Base-by-base conservation (phyloP, 1,140 invertebrate species). In the Leptonema lineaticorne region DNA sequence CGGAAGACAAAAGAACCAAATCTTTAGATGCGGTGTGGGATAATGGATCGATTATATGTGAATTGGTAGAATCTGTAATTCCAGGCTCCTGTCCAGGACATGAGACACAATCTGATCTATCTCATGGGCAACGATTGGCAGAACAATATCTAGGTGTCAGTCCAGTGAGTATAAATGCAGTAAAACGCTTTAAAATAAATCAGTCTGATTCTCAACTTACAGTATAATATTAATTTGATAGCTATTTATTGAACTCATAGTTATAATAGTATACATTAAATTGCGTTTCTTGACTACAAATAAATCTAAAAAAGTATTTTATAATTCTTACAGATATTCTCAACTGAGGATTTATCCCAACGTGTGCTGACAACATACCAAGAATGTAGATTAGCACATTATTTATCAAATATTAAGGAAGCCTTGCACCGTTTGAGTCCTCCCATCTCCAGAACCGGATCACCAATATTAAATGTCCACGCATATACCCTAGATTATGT, bases 31-130 rank as follows among this genome's bases (percentile, higher is more conserved):
- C 79, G 8, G 77, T 85, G 16, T 86, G 85, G 85, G 75, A 76
- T 2, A 83, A 86, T 69, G 85, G 85, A 20, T 84, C 84, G 73
- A 78, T 86, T 20, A 73, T 86, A 1, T 87, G 85, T 70, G 84
- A 82, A 5, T 77, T 85, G 11, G 76, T 87, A 18, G 84, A 86
- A 67, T 76, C 79, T 4, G 82, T 80, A 0, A 74, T 86, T 2
- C 84, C 85, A 6, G 85, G 84, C 27, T 82, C 84, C 1, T 86
- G 85, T 74, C 76, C 78, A 0, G 84, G 84, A 14, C 83, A 85
- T 1, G 83, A 84, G 9, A 81, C 78, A 33, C 77, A 76, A 22
- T 78, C 83, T 27, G 81, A 82, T 2, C 74, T 85, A 11, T 75
- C 78, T 27, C 85, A 86, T 71, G 85, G 83, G 16, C 85, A 86